These are phyloP conservation scores for Drosophila barbarae DNA, from an alignment of 2,888 invertebrate species.

Conservation along the genomic window DNA sequence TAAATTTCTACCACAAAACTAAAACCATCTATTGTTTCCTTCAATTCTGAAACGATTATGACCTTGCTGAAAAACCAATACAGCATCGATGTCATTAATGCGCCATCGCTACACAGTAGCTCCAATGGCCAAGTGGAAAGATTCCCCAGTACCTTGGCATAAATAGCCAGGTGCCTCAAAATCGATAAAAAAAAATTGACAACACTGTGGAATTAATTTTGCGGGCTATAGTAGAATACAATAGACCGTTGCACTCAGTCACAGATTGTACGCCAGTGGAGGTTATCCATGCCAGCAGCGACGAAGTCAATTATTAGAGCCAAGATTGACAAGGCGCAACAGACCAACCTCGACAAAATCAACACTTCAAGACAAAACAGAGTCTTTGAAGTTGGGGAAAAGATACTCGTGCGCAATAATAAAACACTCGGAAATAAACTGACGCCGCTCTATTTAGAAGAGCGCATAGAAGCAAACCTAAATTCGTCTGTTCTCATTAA, in stretches of 20 bases:
- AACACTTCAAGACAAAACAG: conserved; percentile 2
- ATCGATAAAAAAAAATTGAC: conserved; percentile 4
- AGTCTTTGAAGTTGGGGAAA: conserved; percentile 9
- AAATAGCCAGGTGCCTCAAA: conserved; percentile 1
- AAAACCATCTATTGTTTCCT: background rate
- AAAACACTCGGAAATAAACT: conserved; percentile 11
- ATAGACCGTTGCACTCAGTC: background rate
- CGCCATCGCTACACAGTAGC: background rate
- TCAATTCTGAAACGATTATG: conserved; percentile 3
- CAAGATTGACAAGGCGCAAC: background rate
- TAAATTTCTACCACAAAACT: background rate
- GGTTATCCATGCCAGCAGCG: background rate
- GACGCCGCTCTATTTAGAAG: conserved; percentile 5
- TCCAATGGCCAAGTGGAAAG: background rate
- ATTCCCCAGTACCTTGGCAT: background rate
- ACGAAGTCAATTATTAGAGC: background rate
- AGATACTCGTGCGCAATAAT: background rate
- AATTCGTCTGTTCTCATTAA: conserved; percentile 4
- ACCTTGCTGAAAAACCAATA: conserved; percentile 1
- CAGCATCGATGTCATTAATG: conserved; percentile 1
- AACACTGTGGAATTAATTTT: conserved; percentile 12
- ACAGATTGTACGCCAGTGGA: background rate
- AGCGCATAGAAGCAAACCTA: conserved; percentile 2
- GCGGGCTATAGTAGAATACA: background rate
- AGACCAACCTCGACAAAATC: background rate